Evolutionary conservation across 2,113 vertebrate genomes (phyloP).

Genomic region (Nettapus auritus): DNA sequence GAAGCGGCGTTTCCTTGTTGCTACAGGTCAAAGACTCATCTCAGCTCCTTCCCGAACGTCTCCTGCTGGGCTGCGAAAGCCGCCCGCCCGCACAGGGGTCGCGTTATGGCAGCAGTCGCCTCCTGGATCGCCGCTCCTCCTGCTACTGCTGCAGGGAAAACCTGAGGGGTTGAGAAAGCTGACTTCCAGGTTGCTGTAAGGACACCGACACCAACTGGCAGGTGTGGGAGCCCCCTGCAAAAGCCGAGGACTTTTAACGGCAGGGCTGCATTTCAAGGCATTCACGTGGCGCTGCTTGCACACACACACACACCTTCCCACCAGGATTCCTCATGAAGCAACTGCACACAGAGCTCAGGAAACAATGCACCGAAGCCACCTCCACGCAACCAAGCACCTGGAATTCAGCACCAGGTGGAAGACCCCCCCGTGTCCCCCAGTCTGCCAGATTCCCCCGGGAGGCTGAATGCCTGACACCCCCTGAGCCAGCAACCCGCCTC

Average conservation of each 20-base stretch:
- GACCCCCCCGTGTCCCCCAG: not conserved
- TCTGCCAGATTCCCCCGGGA: not conserved
- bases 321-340: not conserved
- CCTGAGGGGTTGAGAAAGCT: rapidly evolving
- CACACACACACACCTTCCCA: not conserved
- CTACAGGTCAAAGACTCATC: not conserved
- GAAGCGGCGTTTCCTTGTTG: conserved; percentile 10
- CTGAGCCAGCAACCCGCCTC: not conserved
- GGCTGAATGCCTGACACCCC: not conserved
- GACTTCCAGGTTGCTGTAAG: not conserved
- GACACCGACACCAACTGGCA: rapidly evolving
- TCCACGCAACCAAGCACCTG: not conserved
- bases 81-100: not conserved
- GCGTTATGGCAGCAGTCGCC: not conserved
- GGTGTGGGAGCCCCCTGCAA: not conserved
- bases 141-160: rapidly evolving
- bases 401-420: not conserved
- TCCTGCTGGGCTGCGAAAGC: not conserved
- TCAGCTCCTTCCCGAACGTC: not conserved
- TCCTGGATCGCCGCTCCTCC: not conserved
- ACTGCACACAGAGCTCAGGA: rapidly evolving
- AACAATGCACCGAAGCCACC: not conserved
- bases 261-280: not conserved
- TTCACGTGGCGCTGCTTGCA: rapidly evolving
- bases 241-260: not conserved